Base-by-base conservation (phyloP, 2,888 invertebrate genomes). In the Dryobotodes eremita region DNA sequence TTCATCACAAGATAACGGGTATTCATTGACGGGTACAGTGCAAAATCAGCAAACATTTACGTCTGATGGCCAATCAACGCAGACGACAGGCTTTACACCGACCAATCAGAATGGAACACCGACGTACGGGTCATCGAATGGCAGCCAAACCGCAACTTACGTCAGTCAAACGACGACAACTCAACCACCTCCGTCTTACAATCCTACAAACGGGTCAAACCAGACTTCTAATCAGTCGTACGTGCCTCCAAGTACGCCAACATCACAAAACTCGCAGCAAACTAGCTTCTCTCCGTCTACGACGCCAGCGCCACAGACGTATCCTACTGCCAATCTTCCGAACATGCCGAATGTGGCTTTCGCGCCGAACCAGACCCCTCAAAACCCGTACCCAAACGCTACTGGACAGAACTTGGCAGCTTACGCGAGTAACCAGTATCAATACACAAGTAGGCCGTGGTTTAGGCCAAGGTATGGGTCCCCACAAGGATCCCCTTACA, bases 371-470 rank as follows among this genome's bases (percentile, higher is more conserved):
- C 96, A 95, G 79, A 91, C 82, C 26, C 88, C 91, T 23, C 93
- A 93, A 73, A 96, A 96, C 80, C 96, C 96, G 0, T 96, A 96
- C 75, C 96, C 96, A 0, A 96, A 96, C 76, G 96, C 96, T 4
- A 96, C 96, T 1, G 96, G 96, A 0, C 96, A 96, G 74, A 96
- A 96, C 85, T 91, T 96, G 92, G 96, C 96, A 82, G 96, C 96
- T 74, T 96, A 96, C 76, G 96, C 96, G 1, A 96, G 93, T 84
- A 96, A 96, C 77, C 96, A 96, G 88, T 96, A 96, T 69, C 96
- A 95, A 74, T 96, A 96, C 77, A 95, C 94, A n/a, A 95, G 95
- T 72, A 90, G 96, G 46, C 96, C 96, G 0, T 96, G 96, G 96
- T 95, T 96, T 89, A 87, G 96, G 73, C 95, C 96, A 0, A 83